phyloP scores from a whole-genome alignment of 2,113 vertebrate species.

The Phasianus colchicus region DNA sequence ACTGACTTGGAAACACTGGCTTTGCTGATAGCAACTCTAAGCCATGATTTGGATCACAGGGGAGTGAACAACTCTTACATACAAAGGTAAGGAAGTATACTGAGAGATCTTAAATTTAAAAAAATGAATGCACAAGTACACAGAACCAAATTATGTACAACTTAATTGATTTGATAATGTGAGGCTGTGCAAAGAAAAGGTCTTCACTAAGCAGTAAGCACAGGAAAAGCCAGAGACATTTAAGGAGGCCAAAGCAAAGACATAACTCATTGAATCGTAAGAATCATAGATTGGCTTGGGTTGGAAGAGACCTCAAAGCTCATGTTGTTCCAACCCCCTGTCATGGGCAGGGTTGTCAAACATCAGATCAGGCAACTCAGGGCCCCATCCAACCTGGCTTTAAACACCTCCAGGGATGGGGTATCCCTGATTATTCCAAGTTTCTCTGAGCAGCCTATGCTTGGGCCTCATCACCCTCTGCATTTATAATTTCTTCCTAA shows the following conservation, averaged over 20 bases:
- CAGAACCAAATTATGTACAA: background rate
- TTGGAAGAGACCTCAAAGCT: background rate
- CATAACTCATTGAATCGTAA: background rate
- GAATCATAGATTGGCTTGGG: background rate
- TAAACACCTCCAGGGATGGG: background rate
- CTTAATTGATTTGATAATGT: background rate
- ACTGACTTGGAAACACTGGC: constrained; percentile 90
- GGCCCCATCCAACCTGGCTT: background rate
- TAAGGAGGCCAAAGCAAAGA: background rate
- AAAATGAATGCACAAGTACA: background rate
- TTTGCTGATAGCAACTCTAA: constrained; percentile 93
- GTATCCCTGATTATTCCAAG: background rate
- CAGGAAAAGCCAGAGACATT: background rate
- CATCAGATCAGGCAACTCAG: background rate
- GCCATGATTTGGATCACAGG: constrained; percentile 96
- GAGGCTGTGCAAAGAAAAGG: background rate
- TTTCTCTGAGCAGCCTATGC: background rate
- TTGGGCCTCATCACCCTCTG: background rate
- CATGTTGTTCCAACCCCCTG: no score
- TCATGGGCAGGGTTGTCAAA: background rate
- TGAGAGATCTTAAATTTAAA: background rate
- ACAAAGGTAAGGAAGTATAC: constrained; percentile 89
- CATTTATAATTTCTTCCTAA: background rate
- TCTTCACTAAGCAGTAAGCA: background rate
- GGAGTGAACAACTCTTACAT: constrained; percentile 99